These are phyloP conservation scores for Tenodera sinensis DNA, from an alignment of 2,888 invertebrate genomes.

Conservation along the genomic window DNA sequence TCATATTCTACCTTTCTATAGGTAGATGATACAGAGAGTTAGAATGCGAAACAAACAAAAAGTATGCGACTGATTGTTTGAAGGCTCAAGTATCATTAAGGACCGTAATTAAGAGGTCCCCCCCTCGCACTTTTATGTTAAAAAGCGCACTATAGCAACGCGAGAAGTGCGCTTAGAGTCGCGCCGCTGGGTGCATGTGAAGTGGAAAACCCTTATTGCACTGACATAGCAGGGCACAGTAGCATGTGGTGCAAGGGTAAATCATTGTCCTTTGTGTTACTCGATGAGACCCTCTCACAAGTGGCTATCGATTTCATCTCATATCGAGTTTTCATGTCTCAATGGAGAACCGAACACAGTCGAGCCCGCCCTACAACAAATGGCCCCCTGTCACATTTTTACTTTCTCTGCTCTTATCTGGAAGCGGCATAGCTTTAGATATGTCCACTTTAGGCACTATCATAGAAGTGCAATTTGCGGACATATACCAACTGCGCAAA, in stretches of 20 bases:
- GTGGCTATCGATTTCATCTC: background rate
- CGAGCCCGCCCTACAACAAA: background rate
- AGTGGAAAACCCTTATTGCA: background rate
- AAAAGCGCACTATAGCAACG: background rate
- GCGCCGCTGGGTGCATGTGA: background rate
- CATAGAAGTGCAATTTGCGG: too few species aligned
- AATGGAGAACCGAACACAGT: background rate
- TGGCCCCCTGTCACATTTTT: background rate
- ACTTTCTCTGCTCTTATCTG: too few species aligned
- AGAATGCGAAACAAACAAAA: too few species aligned
- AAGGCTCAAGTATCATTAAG: background rate
- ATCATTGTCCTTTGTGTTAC: background rate
- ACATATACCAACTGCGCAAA: too few species aligned
- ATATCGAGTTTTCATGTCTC: background rate
- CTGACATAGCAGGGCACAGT: background rate
- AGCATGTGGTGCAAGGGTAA: background rate
- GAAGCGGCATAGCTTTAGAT: too few species aligned
- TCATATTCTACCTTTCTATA: too few species aligned
- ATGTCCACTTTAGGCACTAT: too few species aligned
- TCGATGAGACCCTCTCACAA: background rate
- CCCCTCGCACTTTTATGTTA: background rate
- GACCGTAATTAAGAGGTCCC: background rate
- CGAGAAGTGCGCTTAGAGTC: background rate
- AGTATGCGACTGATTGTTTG: background rate
- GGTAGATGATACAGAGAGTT: too few species aligned